These are phyloP conservation scores for Buphagus erythrorhynchus DNA, from an alignment of 2,797 vertebrate species.

Conservation along the genomic window DNA sequence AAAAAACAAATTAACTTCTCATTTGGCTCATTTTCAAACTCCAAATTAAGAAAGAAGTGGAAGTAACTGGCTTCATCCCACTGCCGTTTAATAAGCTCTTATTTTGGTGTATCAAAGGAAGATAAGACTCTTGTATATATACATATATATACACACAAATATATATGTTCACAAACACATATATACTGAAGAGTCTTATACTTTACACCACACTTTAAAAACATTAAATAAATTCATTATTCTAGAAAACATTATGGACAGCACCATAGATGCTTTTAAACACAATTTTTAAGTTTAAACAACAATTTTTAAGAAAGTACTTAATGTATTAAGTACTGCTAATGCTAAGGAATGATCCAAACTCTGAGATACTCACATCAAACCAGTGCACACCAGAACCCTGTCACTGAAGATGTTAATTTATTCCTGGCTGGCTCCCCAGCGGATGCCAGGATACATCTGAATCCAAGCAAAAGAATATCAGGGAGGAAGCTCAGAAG, in stretches of 20 bases:
- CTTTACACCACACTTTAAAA: not conserved
- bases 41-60: not conserved
- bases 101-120: not conserved
- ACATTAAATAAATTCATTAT: not conserved
- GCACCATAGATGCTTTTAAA: not conserved
- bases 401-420: constrained; percentile 16
- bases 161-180: not conserved
- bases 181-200: not conserved
- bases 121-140: accelerated
- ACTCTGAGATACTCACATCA: not conserved
- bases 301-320: not conserved
- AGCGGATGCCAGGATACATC: constrained; percentile 35
- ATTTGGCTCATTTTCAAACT: not conserved
- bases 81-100: not conserved
- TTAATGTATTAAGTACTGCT: not conserved
- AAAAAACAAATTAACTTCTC: not conserved
- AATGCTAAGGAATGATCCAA: not conserved
- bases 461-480: constrained; percentile 46
- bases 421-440: constrained; percentile 54
- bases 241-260: not conserved
- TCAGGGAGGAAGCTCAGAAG: constrained; percentile 16
- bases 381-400: constrained; percentile 6
- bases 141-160: not conserved
- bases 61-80: not conserved
- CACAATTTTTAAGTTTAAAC: not conserved